Evolutionary conservation across 1,140 invertebrate genomes (phyloP), one percentile per base, ranked within the genome.

Genomic region (Leptinotarsa undecemlineata): DNA sequence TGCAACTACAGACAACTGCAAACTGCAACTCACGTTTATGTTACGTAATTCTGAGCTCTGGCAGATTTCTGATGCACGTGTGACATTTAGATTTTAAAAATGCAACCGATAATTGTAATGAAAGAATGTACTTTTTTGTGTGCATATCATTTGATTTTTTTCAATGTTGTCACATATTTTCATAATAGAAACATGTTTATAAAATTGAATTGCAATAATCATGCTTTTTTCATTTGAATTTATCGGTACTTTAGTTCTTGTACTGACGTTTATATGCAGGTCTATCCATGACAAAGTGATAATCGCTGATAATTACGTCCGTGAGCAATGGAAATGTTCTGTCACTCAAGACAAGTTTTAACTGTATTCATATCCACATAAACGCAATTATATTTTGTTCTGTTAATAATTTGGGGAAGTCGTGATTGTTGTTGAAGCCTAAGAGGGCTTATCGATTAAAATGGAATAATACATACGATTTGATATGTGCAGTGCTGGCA

Each of bases 71-170:
- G 42, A 76, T 73, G 64, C 75, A 76, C 75, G 75, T 76, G 75
- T 76, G 75, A 74, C 75, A 76, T 76, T 76, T 76, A 76, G 64
- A 17, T 48, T 64, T 72, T 33, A 60, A 60, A 70, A 70, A 70
- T 57, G 48, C 47, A 70, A 14, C 42, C 14, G 48, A 70, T 51
- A 60, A 51, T 51, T 57, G 48, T 21, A 21, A 21, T 57, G 19
- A 23, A 57, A 60, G 68, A 70, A 70, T 70, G 47, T 48, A 23
- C 47, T 60, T 70, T 70, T 70, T 70, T 70, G 33, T 47, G 51
- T 57, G 17, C 15, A 20, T 57, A 19, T 42, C 48, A 57, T 70
- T 57, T 26, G 23, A 15, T 70, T 70, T 60, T 26, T 70, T 70
- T 21, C 48, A 70, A 48, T 57, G 19, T 57, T 70, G 48, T 57